Conservation (phyloP, 2,113 vertebrate genomes). For the Calidris pugnax region DNA sequence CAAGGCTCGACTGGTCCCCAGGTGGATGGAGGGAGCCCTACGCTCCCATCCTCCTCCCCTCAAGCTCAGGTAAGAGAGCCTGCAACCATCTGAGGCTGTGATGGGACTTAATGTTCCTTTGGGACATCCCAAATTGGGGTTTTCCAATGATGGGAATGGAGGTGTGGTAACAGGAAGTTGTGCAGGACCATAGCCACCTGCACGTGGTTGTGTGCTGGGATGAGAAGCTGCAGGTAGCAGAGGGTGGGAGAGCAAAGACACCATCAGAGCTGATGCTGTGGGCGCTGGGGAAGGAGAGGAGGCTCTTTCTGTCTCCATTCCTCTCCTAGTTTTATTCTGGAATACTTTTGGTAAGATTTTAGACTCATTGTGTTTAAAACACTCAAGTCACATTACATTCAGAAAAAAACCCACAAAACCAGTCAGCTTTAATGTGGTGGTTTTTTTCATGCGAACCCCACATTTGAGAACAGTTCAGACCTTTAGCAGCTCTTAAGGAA, state of each 20-base stretch:
- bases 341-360: background rate
- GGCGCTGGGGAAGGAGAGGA: background rate
- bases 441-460: background rate
- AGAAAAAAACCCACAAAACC: background rate
- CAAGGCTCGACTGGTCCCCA: background rate
- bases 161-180: background rate
- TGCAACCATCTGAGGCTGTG: rapidly evolving
- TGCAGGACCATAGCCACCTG: background rate
- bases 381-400: background rate
- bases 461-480: background rate
- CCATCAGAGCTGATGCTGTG: background rate
- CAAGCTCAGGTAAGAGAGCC: slow-evolving; percentile 13
- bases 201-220: background rate
- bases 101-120: background rate
- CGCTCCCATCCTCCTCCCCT: background rate
- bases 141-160: background rate
- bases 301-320: background rate
- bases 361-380: background rate
- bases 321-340: background rate
- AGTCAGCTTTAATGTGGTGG: background rate
- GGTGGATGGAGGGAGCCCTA: background rate
- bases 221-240: background rate
- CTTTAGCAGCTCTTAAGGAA: background rate
- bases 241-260: background rate
- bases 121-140: background rate